Evolutionary conservation across 2,888 invertebrate species (phyloP).

Genomic region (Agrilus mali): DNA sequence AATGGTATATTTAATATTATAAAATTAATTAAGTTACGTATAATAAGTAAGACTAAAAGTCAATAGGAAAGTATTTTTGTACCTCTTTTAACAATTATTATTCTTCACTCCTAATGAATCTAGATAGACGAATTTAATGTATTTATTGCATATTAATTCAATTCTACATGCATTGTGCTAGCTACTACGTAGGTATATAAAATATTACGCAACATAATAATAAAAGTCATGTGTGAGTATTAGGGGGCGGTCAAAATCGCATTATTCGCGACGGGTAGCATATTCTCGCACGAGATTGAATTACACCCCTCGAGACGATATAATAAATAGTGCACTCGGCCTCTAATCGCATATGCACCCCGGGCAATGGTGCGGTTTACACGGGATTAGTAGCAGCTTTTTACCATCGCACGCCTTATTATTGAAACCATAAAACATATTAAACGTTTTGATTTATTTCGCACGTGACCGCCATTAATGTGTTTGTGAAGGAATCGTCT

Average conservation of each 20-base stretch:
- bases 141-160: too few relatives aligned
- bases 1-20: too few relatives aligned
- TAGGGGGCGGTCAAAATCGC: background rate
- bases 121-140: too few relatives aligned
- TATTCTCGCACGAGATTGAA: conserved; percentile 28
- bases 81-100: too few relatives aligned
- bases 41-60: too few relatives aligned
- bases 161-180: too few relatives aligned
- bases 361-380: conserved; percentile 29
- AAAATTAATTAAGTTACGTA: too few relatives aligned
- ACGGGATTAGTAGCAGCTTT: conserved; percentile 30
- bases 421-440: conserved; percentile 34
- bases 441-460: conserved; percentile 30
- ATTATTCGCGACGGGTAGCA: conserved; percentile 21
- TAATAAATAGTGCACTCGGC: conserved; percentile 29
- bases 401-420: conserved; percentile 30
- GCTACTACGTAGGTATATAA: too few relatives aligned
- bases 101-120: too few relatives aligned
- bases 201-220: too few relatives aligned
- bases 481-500: conserved; percentile 30
- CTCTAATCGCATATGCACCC: conserved; percentile 33
- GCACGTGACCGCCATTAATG: conserved; percentile 29
- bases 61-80: too few relatives aligned
- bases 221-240: too few relatives aligned
- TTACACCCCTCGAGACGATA: conserved; percentile 28